Percentiles rank a stretch among this genome's conserved stretches.
Conservation (phyloP, 2,888 invertebrate species). For the Nasonia oneida region DNA sequence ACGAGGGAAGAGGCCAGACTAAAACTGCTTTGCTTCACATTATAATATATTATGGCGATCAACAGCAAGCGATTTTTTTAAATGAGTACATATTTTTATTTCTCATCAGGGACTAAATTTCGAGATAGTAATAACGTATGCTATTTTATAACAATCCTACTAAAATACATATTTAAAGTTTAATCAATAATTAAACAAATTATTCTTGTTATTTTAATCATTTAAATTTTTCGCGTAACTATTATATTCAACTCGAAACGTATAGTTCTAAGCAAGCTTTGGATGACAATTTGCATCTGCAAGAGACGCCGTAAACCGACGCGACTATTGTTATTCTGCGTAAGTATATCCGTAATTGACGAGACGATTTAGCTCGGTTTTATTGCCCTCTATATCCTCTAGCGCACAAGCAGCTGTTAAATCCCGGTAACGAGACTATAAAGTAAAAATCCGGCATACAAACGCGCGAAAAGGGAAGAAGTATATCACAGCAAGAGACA, state of each 20-base stretch:
- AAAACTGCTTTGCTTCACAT: too few species aligned
- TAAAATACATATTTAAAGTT: too few species aligned
- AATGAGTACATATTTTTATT: too few species aligned
- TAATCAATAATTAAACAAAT: too few species aligned
- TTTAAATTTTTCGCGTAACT: too few species aligned
- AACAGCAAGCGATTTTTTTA: too few species aligned
- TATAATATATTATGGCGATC: too few species aligned
- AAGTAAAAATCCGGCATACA: constrained; percentile 41
- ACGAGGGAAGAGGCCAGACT: too few species aligned
- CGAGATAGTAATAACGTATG: too few species aligned
- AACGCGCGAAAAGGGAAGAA: constrained; percentile 31
- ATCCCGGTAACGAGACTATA: constrained; percentile 28
- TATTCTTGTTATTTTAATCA: too few species aligned
- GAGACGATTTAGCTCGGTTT: constrained; percentile 35
- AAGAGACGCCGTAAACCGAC: background rate
- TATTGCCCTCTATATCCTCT: constrained; percentile 21
- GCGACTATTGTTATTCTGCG: constrained; percentile 31
- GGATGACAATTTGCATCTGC: background rate
- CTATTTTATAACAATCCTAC: too few species aligned
- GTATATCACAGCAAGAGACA: background rate
- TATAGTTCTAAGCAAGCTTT: background rate
- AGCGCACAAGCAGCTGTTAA: constrained; percentile 31
- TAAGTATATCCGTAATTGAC: constrained; percentile 40
- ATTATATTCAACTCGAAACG: background rate
- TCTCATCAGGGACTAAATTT: too few species aligned